These are phyloP conservation scores for Gandaritis pyraliata DNA, from an alignment of 2,888 invertebrate genomes.

Conservation along the genomic window DNA sequence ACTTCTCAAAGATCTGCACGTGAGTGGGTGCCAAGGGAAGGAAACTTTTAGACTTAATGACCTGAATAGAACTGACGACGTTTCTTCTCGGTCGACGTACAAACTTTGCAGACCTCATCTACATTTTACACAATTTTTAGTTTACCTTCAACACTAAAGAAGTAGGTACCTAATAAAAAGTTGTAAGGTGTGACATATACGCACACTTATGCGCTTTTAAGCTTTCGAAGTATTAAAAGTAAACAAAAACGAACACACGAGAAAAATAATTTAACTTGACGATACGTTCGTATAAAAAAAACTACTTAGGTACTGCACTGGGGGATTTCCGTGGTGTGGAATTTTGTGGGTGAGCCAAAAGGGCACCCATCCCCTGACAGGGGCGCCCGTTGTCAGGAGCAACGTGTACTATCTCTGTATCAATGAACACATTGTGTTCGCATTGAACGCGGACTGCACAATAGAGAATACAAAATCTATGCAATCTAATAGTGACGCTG, in stretches of 20 bases:
- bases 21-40: conserved; percentile 56
- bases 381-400: conserved; percentile 66
- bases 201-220: neutral
- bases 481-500: conserved; percentile 63
- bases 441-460: conserved; percentile 51
- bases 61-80: conserved; percentile 52
- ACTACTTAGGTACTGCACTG: conserved; percentile 60
- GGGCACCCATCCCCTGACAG: conserved; percentile 64
- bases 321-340: conserved; percentile 73
- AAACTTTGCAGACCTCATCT: conserved; percentile 14
- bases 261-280: conserved; percentile 35
- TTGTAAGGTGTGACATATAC: too few relatives aligned
- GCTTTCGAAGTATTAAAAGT: neutral
- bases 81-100: neutral
- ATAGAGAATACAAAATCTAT: conserved; percentile 64
- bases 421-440: conserved; percentile 59
- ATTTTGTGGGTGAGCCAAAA: conserved; percentile 69
- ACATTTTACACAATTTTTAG: conserved; percentile 10
- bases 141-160: conserved; percentile 13
- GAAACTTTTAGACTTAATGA: conserved; percentile 73
- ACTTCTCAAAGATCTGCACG: conserved; percentile 37
- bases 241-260: conserved; percentile 42
- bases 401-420: conserved; percentile 70
- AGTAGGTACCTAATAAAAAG: too few relatives aligned
- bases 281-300: conserved; percentile 54